Evolutionary conservation across 2,797 vertebrate genomes (phyloP).

Genomic region (Centropyge bicolor): DNA sequence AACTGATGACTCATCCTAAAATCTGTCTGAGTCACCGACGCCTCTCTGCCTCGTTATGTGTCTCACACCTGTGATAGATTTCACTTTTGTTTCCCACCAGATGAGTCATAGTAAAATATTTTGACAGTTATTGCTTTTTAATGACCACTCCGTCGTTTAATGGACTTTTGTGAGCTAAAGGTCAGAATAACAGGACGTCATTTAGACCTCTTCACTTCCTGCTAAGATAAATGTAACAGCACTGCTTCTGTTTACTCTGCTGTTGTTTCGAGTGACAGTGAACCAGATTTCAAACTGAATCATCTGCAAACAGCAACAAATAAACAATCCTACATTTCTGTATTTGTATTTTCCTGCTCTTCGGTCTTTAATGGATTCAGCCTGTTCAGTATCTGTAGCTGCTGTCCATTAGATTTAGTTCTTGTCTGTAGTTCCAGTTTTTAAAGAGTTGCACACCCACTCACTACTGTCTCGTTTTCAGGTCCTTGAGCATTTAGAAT

Average conservation of each 20-base stretch:
- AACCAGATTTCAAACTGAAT: not conserved
- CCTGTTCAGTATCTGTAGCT: not conserved
- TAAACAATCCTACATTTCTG: not conserved
- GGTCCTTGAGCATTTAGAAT: too few relatives aligned
- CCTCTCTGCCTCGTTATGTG: conserved; percentile 33
- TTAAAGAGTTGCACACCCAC: too few relatives aligned
- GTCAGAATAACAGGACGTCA: not conserved
- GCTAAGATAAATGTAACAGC: not conserved
- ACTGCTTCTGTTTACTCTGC: not conserved
- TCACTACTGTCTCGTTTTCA: too few relatives aligned
- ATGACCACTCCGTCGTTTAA: conserved; percentile 55
- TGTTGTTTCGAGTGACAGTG: too few relatives aligned
- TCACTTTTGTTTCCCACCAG: conserved; percentile 43
- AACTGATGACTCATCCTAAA: conserved; percentile 51
- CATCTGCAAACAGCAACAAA: not conserved
- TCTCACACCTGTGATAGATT: conserved; percentile 51
- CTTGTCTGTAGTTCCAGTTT: too few relatives aligned
- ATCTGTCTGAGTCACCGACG: conserved; percentile 38
- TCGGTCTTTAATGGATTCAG: not conserved
- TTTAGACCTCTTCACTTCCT: conserved; percentile 28
- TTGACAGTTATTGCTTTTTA: conserved; percentile 56
- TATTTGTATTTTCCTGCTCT: not conserved
- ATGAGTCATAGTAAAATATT: conserved; percentile 60
- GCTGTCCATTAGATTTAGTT: too few relatives aligned
- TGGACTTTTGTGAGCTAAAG: conserved; percentile 13